These are phyloP conservation scores for Drosophila novamexicana DNA, from an alignment of 1,140 invertebrate genomes.

Conservation along the genomic window DNA sequence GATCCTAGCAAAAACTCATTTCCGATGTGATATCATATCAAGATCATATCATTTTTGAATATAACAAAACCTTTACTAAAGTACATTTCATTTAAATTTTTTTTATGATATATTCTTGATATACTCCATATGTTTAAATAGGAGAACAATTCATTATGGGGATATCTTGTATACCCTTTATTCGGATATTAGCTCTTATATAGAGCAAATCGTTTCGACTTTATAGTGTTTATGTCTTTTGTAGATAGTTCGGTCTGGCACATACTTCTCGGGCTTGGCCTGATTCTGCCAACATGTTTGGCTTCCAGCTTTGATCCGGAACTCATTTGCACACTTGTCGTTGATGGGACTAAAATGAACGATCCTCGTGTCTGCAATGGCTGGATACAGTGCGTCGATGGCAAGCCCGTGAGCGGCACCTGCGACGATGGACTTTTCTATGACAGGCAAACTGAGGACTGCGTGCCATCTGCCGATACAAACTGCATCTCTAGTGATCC, in stretches of 20 bases:
- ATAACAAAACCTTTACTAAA: too few relatives aligned
- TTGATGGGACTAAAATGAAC: constrained; percentile 65
- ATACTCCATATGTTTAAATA: too few relatives aligned
- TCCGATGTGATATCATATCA: too few relatives aligned
- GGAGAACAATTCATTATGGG: too few relatives aligned
- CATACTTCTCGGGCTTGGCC: background rate
- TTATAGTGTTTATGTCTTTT: background rate
- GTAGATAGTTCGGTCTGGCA: constrained; percentile 7
- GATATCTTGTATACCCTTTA: too few relatives aligned
- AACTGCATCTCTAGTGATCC: constrained; percentile 74
- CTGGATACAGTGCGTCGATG: constrained; percentile 68
- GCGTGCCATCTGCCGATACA: constrained; percentile 43
- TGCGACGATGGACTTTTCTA: constrained; percentile 60
- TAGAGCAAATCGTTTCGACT: too few relatives aligned
- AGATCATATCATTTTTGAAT: too few relatives aligned
- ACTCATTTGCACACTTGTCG: constrained; percentile 52
- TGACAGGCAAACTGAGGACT: constrained; percentile 55
- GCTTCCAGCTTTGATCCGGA: constrained; percentile 58
- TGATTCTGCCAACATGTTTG: background rate
- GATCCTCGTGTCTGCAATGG: constrained; percentile 68
- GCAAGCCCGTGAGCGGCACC: constrained; percentile 42
- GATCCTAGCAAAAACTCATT: too few relatives aligned
- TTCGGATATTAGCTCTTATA: too few relatives aligned
- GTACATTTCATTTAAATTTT: too few relatives aligned
- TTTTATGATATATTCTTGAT: too few relatives aligned